A percentile compares a stretch with the other conserved stretches of the same genome.
These are phyloP conservation scores for Pteropus rufus DNA, from an alignment of 2,797 vertebrate species.

Conservation along the genomic window DNA sequence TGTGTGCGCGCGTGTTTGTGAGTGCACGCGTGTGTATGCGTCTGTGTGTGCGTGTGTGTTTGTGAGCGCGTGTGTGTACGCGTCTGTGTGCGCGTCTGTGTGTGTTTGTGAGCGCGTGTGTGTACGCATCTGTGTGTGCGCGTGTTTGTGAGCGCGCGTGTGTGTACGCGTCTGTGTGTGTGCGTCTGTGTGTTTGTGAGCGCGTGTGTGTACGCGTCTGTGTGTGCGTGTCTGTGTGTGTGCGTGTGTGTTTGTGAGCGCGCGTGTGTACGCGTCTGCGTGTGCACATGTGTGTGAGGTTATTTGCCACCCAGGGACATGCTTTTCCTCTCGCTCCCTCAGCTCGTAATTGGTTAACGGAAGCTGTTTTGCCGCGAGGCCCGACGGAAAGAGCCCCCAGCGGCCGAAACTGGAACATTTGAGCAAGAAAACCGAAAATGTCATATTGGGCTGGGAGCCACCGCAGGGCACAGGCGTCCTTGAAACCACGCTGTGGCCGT, in stretches of 20 bases:
- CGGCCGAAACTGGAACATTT: neutral
- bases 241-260: too few species aligned
- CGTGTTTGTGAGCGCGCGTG: too few species aligned
- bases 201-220: neutral
- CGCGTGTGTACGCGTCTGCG: accelerated
- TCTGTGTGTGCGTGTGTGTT: too few species aligned
- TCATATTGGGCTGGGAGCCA: accelerated
- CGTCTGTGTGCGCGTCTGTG: neutral
- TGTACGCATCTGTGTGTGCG: neutral
- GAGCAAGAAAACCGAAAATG: neutral
- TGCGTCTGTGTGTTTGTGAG: neutral
- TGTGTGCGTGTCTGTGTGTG: neutral
- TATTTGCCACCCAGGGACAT: neutral
- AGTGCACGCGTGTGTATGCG: too few species aligned
- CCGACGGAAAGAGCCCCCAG: neutral
- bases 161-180: neutral
- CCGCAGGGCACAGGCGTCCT: neutral
- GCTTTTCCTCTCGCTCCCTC: neutral
- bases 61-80: too few species aligned
- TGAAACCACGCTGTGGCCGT: too few species aligned
- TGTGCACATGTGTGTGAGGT: accelerated
- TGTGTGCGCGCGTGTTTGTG: neutral
- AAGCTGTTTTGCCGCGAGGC: neutral
- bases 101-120: too few species aligned
- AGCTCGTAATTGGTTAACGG: neutral